Evolutionary conservation across 2,888 invertebrate genomes (phyloP).

Genomic region (Lithophane socia): DNA sequence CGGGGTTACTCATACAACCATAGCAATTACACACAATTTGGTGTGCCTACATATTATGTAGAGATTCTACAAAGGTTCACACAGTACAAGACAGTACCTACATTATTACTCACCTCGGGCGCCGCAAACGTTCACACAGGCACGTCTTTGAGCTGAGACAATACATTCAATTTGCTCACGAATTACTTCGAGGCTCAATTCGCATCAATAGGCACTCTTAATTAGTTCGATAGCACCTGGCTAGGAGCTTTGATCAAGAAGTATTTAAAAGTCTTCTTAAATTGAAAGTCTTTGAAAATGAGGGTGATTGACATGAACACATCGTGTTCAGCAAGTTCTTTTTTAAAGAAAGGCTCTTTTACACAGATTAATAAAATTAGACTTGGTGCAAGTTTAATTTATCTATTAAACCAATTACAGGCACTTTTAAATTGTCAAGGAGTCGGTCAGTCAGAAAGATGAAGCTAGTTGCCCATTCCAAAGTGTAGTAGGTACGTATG

Average conservation of each 20-base stretch:
- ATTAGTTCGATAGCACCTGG: constrained; percentile 28
- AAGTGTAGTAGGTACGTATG: too few species aligned
- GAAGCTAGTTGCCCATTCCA: too few species aligned
- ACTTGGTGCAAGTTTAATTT: too few species aligned
- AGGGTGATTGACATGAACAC: constrained; percentile 10
- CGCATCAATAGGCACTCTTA: constrained; percentile 8
- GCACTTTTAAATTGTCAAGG: too few species aligned
- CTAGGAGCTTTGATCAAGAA: constrained; percentile 12
- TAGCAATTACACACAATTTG: neutral
- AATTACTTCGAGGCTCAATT: constrained; percentile 18
- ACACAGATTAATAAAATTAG: neutral
- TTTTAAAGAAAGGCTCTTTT: neutral
- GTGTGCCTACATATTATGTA: neutral
- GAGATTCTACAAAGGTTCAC: neutral
- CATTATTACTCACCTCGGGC: neutral
- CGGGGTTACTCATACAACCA: neutral
- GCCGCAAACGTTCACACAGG: neutral
- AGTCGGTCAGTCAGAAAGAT: too few species aligned
- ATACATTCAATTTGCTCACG: constrained; percentile 36
- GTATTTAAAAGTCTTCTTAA: neutral
- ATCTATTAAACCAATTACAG: too few species aligned
- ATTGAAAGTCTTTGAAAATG: constrained; percentile 18
- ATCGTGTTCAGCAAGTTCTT: neutral
- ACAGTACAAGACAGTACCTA: neutral
- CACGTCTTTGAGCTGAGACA: constrained; percentile 23